Conservation (phyloP, 2,113 vertebrate species). For the Circaetus cinerascens region DNA sequence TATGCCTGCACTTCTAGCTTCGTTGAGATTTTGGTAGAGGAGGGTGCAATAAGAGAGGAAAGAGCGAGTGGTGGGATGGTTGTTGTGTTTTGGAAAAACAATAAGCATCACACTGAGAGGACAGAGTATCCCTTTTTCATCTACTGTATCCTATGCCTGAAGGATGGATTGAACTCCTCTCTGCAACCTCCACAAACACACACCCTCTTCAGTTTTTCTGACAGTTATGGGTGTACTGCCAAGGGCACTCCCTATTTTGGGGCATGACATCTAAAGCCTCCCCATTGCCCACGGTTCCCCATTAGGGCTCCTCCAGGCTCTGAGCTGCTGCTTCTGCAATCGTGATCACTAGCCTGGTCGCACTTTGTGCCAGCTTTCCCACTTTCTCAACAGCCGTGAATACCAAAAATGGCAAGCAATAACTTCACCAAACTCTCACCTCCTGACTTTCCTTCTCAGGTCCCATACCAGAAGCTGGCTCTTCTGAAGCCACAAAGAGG, state of each 20-base stretch:
- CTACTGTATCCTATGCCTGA: background rate
- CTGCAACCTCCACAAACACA: background rate
- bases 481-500: background rate
- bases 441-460: background rate
- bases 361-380: background rate
- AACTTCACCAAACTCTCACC: background rate
- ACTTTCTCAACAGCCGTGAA: background rate
- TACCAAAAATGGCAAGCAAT: background rate
- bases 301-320: background rate
- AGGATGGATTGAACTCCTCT: background rate
- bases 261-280: background rate
- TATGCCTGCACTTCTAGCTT: background rate
- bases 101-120: background rate
- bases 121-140: background rate
- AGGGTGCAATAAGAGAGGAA: background rate
- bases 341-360: rapidly evolving
- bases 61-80: background rate
- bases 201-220: background rate
- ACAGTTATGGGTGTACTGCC: background rate
- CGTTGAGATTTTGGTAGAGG: background rate
- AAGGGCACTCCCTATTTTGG: background rate
- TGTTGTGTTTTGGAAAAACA: background rate
- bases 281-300: background rate
- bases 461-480: background rate
- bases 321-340: background rate